Conservation (phyloP, 2,888 invertebrate species). For the Lamproptera curius region DNA sequence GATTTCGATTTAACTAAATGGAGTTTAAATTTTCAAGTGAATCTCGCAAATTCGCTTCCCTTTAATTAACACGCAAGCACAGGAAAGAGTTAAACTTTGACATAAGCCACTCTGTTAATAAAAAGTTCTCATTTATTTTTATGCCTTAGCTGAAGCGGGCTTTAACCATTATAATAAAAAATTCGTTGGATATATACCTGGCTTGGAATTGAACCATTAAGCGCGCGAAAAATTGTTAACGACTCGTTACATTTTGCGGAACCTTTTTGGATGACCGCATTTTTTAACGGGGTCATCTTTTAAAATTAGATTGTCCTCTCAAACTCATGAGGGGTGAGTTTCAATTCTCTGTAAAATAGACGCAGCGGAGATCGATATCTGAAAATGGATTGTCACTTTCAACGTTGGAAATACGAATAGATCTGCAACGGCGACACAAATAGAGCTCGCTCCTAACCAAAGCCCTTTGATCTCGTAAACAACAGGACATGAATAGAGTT, state of each 20-base stretch:
- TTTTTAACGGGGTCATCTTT: slow-evolving; percentile 64
- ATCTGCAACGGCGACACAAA: slow-evolving; percentile 11
- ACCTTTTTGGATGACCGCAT: slow-evolving; percentile 52
- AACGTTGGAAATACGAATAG: slow-evolving; percentile 31
- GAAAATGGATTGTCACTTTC: slow-evolving; percentile 38
- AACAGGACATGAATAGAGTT: slow-evolving; percentile 4
- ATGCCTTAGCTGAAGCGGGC: slow-evolving; percentile 1
- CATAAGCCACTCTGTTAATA: slow-evolving; percentile 4
- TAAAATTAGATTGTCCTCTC: slow-evolving; percentile 53
- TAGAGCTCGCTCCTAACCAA: slow-evolving; percentile 10
- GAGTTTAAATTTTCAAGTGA: slow-evolving; percentile 14
- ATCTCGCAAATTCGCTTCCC: slow-evolving; percentile 8
- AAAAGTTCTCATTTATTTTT: slow-evolving; percentile 14
- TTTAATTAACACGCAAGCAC: slow-evolving; percentile 9
- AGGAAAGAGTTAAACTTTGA: slow-evolving; percentile 12
- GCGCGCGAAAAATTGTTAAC: slow-evolving; percentile 24
- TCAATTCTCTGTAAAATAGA: slow-evolving; percentile 48
- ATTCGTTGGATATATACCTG: slow-evolving; percentile 11
- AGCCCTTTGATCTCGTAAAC: slow-evolving; percentile 16
- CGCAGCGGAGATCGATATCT: slow-evolving; percentile 55
- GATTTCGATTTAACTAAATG: slow-evolving; percentile 13
- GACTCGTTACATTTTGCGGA: slow-evolving; percentile 20
- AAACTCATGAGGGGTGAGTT: slow-evolving; percentile 46
- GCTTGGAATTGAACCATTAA: slow-evolving; percentile 15
- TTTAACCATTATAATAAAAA: slow-evolving; percentile 12